These are phyloP conservation scores for Alcedo atthis DNA, from an alignment of 2,797 vertebrate genomes.

Conservation along the genomic window DNA sequence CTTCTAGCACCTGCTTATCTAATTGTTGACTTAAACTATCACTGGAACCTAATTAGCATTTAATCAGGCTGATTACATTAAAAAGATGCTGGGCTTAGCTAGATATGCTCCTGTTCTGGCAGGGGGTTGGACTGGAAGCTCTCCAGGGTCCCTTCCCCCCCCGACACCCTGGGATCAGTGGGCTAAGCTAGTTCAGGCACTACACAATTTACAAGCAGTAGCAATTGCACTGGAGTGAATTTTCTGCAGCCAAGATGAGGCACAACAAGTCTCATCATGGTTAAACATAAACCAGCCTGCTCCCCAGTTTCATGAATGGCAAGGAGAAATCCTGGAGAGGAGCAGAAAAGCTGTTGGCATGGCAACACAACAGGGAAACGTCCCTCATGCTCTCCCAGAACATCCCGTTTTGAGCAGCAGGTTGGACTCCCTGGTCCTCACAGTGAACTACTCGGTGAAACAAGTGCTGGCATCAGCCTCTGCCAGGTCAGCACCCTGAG, in stretches of 20 bases:
- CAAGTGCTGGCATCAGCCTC: not conserved
- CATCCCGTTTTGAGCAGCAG: slow-evolving; percentile 51
- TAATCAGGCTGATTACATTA: slow-evolving; percentile 50
- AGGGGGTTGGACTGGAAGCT: too few species aligned
- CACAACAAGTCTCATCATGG: not conserved
- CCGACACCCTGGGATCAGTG: too few species aligned
- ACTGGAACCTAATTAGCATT: slow-evolving; percentile 8
- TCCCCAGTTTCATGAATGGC: not conserved
- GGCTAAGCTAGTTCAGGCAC: not conserved
- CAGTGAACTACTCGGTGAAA: slow-evolving; percentile 17
- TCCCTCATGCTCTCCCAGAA: not conserved
- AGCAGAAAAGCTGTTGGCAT: slow-evolving; percentile 15
- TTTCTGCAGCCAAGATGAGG: not conserved
- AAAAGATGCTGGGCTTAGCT: slow-evolving; percentile 13
- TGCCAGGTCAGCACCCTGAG: slow-evolving; percentile 15
- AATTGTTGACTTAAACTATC: slow-evolving; percentile 23
- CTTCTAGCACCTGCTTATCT: not conserved
- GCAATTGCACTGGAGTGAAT: not conserved
- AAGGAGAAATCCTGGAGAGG: slow-evolving; percentile 21
- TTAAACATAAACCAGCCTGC: not conserved
- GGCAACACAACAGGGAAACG: slow-evolving; percentile 52
- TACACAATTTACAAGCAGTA: not conserved
- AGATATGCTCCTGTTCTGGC: not conserved
- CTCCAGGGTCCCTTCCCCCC: too few species aligned
- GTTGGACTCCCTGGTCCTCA: slow-evolving; percentile 24